These are phyloP conservation scores for Balaeniceps rex DNA, from an alignment of 2,113 vertebrate genomes.

Conservation along the genomic window DNA sequence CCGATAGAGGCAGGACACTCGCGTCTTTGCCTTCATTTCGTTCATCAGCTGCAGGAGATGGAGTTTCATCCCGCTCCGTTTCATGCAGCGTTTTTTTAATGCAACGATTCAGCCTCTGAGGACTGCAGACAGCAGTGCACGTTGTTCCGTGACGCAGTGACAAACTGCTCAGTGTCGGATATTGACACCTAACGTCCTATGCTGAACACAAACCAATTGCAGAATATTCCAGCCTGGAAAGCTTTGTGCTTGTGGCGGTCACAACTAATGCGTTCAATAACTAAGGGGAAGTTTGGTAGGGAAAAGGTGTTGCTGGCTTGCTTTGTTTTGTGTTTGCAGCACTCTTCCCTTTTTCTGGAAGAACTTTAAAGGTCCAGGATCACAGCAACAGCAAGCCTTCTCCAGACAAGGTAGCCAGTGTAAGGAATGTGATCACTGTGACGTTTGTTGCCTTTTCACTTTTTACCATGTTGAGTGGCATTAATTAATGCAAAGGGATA, in stretches of 20 bases:
- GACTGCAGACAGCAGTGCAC: neutral
- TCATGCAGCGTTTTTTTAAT: neutral
- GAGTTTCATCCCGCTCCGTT: neutral
- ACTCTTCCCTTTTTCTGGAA: neutral
- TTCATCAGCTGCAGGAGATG: neutral
- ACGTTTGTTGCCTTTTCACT: neutral
- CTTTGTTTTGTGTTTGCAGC: neutral
- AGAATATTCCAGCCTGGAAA: neutral
- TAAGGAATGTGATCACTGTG: neutral
- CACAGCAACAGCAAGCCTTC: neutral
- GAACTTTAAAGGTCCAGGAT: neutral
- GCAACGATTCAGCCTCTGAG: neutral
- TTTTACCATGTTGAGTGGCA: neutral
- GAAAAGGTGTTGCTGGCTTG: neutral
- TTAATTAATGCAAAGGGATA: neutral
- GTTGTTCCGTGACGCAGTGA: neutral
- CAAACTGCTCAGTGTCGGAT: neutral
- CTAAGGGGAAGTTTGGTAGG: neutral
- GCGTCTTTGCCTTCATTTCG: rapidly evolving
- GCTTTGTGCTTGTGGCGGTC: neutral
- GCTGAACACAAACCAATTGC: neutral
- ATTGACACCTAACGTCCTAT: neutral
- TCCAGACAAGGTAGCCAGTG: neutral
- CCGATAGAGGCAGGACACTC: neutral
- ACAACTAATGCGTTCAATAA: neutral